Conservation (phyloP, 2,797 vertebrate species). For the Poecilia picta region DNA sequence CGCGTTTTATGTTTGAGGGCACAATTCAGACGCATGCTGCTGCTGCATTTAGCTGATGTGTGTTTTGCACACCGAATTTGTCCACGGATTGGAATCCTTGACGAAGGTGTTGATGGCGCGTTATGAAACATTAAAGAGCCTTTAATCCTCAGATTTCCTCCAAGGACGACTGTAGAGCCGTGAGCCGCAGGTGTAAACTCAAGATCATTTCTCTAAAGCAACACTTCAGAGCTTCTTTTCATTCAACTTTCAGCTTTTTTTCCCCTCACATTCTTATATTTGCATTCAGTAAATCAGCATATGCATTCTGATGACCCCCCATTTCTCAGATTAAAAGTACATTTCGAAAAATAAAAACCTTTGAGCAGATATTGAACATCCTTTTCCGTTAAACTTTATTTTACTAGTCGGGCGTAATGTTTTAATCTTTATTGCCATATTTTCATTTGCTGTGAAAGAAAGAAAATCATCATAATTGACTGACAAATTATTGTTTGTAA, state of each 20-base stretch:
- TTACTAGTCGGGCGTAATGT: no score
- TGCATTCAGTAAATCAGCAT: not conserved
- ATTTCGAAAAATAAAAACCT: no score
- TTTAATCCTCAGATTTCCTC: slow-evolving; percentile 15
- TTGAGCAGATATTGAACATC: no score
- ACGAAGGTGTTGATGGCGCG: slow-evolving; percentile 31
- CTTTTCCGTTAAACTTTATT: no score
- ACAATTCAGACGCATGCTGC: slow-evolving; percentile 36
- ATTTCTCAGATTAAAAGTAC: not conserved
- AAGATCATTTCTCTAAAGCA: not conserved
- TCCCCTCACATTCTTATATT: not conserved
- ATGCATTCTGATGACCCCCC: not conserved
- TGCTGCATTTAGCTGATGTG: slow-evolving; percentile 60
- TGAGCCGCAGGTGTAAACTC: slow-evolving; percentile 5
- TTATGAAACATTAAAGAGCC: slow-evolving; percentile 28
- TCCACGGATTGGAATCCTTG: slow-evolving; percentile 40
- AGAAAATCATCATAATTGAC: no score
- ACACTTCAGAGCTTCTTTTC: not conserved
- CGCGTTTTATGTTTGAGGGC: slow-evolving; percentile 43
- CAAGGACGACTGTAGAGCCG: not conserved
- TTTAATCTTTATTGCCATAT: not conserved
- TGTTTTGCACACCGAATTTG: slow-evolving; percentile 46
- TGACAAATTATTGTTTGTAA: no score
- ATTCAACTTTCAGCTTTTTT: not conserved
- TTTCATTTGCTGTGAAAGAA: no score